phyloP scores from a whole-genome alignment of 2,113 vertebrate genomes.

The Cheirogaleus medius region DNA sequence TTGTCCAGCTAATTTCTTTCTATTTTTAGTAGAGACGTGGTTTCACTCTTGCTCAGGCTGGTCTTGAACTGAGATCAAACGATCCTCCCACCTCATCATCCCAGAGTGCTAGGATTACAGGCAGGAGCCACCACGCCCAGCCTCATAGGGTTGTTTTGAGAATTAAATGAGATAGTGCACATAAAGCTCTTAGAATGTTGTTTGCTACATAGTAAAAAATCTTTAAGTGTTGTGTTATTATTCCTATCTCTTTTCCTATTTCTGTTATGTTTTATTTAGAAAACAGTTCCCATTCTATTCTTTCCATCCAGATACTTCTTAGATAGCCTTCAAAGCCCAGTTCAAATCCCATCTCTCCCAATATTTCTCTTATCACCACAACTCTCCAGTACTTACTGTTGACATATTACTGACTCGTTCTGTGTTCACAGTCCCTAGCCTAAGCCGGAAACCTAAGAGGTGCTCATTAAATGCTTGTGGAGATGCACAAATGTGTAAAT shows the following conservation, averaged over 20 bases:
- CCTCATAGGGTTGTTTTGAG: neutral
- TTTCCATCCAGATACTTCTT: neutral
- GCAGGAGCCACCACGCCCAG: too few species aligned
- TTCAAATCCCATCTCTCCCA: neutral
- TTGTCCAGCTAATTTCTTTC: too few species aligned
- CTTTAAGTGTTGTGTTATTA: neutral
- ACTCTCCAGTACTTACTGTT: neutral
- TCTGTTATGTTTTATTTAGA: slow-evolving; percentile 31
- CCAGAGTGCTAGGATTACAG: too few species aligned
- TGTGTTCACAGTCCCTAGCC: neutral
- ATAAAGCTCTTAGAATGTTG: neutral
- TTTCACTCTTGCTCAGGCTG: too few species aligned
- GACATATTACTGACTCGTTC: neutral
- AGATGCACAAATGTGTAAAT: neutral
- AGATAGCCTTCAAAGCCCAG: neutral
- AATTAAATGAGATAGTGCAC: neutral
- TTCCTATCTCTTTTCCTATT: neutral
- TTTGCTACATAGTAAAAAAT: slow-evolving; percentile 20
- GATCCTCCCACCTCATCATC: too few species aligned
- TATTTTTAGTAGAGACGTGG: too few species aligned
- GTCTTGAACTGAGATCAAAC: too few species aligned
- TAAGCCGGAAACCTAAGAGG: neutral
- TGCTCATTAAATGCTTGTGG: neutral
- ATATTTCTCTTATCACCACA: neutral
- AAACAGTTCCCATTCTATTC: neutral